These are phyloP conservation scores for Grus americana DNA, from an alignment of 2,113 vertebrate genomes.

Conservation along the genomic window DNA sequence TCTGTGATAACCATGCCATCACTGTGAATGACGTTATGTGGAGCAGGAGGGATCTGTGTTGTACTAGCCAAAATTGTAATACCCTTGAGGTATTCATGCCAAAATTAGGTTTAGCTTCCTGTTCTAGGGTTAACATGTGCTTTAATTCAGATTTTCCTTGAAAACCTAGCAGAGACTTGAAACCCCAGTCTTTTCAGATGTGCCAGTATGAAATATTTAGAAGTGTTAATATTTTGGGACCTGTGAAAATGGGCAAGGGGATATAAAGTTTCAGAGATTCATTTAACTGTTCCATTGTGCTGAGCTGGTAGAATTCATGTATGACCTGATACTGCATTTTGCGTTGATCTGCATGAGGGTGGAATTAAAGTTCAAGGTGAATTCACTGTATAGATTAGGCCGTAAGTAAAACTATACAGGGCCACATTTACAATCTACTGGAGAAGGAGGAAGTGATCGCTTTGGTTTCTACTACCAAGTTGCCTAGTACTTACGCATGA, in stretches of 20 bases:
- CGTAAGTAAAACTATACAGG: background rate
- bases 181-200: background rate
- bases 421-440: background rate
- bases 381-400: background rate
- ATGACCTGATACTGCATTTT: background rate
- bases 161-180: background rate
- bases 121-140: background rate
- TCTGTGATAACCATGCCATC: background rate
- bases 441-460: background rate
- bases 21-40: background rate
- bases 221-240: background rate
- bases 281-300: background rate
- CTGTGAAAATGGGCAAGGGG: background rate
- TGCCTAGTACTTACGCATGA: background rate
- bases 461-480: background rate
- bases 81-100: background rate
- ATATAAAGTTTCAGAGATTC: background rate
- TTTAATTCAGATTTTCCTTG: slow-evolving; percentile 21
- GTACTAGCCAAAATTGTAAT: background rate
- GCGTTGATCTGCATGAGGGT: background rate
- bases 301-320: background rate
- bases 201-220: background rate
- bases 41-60: background rate
- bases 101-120: background rate
- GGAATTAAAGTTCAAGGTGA: background rate